Evolutionary conservation across 2,113 vertebrate species (phyloP), one percentile per base, ranked within the genome.

Genomic region (Hippocampus guttulatus): DNA sequence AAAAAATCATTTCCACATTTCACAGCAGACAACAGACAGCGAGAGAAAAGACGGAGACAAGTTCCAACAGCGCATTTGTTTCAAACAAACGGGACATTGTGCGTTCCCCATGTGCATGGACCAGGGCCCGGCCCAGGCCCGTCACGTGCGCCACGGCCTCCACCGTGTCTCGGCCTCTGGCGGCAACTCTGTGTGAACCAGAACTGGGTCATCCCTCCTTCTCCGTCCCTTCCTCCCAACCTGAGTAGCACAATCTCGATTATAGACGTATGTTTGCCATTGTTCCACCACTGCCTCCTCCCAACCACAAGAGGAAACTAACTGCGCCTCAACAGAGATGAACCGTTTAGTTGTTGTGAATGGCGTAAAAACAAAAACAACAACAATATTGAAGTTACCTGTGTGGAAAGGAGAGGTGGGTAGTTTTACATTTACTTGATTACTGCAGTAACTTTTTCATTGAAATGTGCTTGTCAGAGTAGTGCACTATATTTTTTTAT

Each of bases 1-100:
- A 93, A 91, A 82, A 95, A 93, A 93, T 93, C 90, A 91, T 90
- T 93, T 92, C 90, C 93, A 95, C 90, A 91, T 94, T 94, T 93
- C 86, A 86, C 81, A 85, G 90, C 79, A 91, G 85, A 85, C 90
- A 90, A 91, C 86, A 82, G 83, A 89, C 79, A 88, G 85, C 58
- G 73, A 82, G 88, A 87, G 87, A 83, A 88, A 88, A 87, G 69
- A 77, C 57, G 52, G 78, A 78, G 81, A 77, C 64, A 73, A 54
- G 79, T 75, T 90, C 88, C 87, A 87, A 81, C 75, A 81, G 79
- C 38, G 71, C 86, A 87, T 85, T 88, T 83, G 75, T 84, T 88
- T 88, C 76, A 89, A 90, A 91, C 89, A 91, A 92, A 89, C 78
- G 83, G 87, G 88, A 89, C 88, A 89, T 90, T 92, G 88, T 90